phyloP scores from a whole-genome alignment of 53 echinoderm and acorn worm species.

The Echinometra lucunter region DNA sequence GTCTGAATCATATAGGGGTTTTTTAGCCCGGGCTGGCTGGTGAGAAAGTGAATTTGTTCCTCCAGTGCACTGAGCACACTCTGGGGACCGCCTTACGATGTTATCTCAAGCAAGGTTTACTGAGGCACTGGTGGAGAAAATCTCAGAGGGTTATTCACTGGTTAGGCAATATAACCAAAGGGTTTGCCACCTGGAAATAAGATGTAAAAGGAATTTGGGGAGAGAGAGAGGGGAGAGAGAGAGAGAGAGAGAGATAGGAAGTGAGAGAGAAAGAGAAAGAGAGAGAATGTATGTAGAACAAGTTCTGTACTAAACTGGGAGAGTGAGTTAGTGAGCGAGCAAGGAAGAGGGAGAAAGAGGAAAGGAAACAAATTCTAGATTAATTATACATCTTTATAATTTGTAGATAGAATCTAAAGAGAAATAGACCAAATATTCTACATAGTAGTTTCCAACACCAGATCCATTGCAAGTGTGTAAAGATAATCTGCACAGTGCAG shows the following conservation, averaged over 20 bases:
- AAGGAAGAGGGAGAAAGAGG: neutral
- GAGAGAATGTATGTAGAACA: neutral
- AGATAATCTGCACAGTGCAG: too few species aligned
- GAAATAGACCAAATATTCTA: too few species aligned
- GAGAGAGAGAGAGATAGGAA: neutral
- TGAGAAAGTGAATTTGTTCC: conserved; percentile 51
- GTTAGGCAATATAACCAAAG: neutral
- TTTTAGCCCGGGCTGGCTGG: neutral
- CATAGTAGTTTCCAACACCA: too few species aligned
- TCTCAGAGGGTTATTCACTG: conserved; percentile 1
- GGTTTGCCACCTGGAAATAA: too few species aligned
- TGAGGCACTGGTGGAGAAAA: neutral
- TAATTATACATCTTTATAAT: too few species aligned
- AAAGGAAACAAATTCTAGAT: too few species aligned
- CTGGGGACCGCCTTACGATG: neutral
- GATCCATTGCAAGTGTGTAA: too few species aligned
- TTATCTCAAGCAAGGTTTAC: conserved; percentile 33
- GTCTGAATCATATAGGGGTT: conserved; percentile 57
- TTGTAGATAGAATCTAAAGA: too few species aligned
- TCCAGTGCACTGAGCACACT: conserved; percentile 33
- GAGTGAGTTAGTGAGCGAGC: neutral
- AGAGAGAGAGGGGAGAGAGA: neutral
- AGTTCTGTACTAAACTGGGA: too few species aligned
- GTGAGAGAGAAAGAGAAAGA: neutral
- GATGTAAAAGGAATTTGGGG: neutral